A percentile compares a stretch with the other conserved stretches of the same genome.
Conservation (phyloP, 2,888 invertebrate genomes). For the Hirtodrosophila histrioides region DNA sequence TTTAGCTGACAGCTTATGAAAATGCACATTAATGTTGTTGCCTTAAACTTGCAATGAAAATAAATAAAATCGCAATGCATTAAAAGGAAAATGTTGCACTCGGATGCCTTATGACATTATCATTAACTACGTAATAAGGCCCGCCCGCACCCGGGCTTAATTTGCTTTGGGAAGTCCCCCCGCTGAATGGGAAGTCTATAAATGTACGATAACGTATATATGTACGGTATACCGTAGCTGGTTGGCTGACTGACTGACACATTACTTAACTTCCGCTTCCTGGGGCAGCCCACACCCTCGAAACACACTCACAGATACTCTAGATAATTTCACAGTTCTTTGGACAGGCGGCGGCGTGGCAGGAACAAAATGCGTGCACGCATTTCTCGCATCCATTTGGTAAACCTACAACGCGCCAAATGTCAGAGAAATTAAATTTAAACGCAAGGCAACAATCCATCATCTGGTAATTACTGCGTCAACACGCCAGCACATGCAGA, state of each 20-base stretch:
- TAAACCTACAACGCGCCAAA: conserved; percentile 74
- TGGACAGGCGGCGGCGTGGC: conserved; percentile 45
- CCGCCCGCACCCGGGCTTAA: conserved; percentile 42
- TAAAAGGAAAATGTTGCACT: conserved; percentile 43
- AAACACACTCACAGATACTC: conserved; percentile 29
- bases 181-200: conserved; percentile 13
- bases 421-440: conserved; percentile 80
- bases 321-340: conserved; percentile 77
- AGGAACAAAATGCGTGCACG: conserved; percentile 67
- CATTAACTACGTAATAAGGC: conserved; percentile 43
- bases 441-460: conserved; percentile 80
- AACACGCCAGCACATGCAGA: conserved; percentile 71
- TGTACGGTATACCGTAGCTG: conserved; percentile 22
- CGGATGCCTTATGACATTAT: conserved; percentile 51
- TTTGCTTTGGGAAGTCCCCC: conserved; percentile 29
- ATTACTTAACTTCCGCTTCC: conserved; percentile 79
- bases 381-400: conserved; percentile 76
- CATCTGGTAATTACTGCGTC: conserved; percentile 79
- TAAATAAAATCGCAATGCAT: conserved; percentile 38
- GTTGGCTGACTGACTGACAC: conserved; percentile 68
- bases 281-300: conserved; percentile 42
- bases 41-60: conserved; percentile 26
- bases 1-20: too few species aligned
- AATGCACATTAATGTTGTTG: too few species aligned
- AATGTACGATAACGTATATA: not conserved